A percentile compares a stretch with the other conserved stretches of the same genome.
phyloP scores from a whole-genome alignment of 2,888 invertebrate genomes.

The Drosophila phalerata region DNA sequence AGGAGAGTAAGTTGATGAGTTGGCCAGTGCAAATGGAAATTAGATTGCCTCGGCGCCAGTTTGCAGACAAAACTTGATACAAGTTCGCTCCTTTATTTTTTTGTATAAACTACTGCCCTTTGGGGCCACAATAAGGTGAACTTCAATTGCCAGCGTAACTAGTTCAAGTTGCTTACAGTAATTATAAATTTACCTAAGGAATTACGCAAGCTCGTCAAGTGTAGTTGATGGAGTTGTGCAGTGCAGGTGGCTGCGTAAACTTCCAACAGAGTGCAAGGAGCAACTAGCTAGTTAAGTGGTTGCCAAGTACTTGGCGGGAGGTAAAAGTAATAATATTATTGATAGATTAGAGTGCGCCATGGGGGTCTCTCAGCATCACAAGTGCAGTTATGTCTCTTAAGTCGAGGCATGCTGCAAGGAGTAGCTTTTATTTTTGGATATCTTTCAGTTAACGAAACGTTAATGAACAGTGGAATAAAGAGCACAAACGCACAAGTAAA shows the following conservation, averaged over 20 bases:
- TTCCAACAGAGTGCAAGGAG: constrained; percentile 28
- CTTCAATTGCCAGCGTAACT: constrained; percentile 68
- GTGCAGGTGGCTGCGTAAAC: constrained; percentile 41
- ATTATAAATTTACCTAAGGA: constrained; percentile 81
- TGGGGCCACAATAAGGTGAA: constrained; percentile 39
- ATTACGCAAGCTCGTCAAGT: constrained; percentile 65
- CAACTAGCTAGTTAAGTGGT: constrained; percentile 46
- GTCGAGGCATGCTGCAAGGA: not conserved
- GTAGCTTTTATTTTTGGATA: not conserved
- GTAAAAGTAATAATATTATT: constrained; percentile 74
- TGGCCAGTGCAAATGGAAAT: constrained; percentile 72
- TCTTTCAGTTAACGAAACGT: not conserved
- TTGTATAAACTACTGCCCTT: constrained; percentile 25
- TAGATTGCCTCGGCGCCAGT: constrained; percentile 68
- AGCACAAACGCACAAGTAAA: not conserved
- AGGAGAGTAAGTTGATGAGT: not conserved
- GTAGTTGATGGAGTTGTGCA: constrained; percentile 34
- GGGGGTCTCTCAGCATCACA: constrained; percentile 20
- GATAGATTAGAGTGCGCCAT: constrained; percentile 69
- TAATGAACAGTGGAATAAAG: constrained; percentile 5
- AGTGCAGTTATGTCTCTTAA: constrained; percentile 30
- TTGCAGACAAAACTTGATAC: constrained; percentile 74
- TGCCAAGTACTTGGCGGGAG: constrained; percentile 43
- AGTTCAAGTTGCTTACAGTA: constrained; percentile 80
- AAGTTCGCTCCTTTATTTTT: constrained; percentile 45